Conservation (phyloP, 2,113 vertebrate species). For the Butorides virescens region DNA sequence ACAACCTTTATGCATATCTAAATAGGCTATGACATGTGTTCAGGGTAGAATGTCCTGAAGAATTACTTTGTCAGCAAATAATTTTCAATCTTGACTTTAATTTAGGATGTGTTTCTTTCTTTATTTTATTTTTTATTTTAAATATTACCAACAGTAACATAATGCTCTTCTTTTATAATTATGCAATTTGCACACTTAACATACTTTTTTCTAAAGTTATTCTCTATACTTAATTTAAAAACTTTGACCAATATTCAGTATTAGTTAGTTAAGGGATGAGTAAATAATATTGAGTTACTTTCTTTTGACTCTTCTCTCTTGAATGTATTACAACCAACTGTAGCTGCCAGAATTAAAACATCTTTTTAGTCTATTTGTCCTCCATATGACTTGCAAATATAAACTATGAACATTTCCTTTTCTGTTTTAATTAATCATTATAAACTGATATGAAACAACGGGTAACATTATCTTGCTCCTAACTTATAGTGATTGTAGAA, state of each 20-base stretch:
- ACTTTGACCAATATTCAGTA: background rate
- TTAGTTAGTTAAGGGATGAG: background rate
- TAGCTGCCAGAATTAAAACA: background rate
- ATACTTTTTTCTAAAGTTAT: background rate
- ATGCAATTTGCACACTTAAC: background rate
- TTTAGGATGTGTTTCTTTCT: rapidly evolving
- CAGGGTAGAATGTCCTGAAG: background rate
- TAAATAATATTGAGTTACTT: background rate
- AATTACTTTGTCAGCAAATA: background rate
- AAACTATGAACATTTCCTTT: background rate
- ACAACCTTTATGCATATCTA: background rate
- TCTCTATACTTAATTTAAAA: background rate
- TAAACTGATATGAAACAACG: background rate
- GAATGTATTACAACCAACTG: background rate
- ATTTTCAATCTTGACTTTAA: background rate
- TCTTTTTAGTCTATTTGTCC: background rate
- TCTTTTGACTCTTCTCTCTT: background rate
- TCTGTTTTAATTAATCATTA: background rate
- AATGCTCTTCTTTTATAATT: background rate
- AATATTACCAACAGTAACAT: background rate
- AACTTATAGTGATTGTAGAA: background rate
- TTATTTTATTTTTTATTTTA: background rate
- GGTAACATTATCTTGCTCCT: background rate
- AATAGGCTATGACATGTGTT: background rate
- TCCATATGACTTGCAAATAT: background rate